A percentile compares a stretch with the other conserved stretches of the same genome.
Conservation (phyloP, 2,113 vertebrate species). For the Lamprotornis superbus region DNA sequence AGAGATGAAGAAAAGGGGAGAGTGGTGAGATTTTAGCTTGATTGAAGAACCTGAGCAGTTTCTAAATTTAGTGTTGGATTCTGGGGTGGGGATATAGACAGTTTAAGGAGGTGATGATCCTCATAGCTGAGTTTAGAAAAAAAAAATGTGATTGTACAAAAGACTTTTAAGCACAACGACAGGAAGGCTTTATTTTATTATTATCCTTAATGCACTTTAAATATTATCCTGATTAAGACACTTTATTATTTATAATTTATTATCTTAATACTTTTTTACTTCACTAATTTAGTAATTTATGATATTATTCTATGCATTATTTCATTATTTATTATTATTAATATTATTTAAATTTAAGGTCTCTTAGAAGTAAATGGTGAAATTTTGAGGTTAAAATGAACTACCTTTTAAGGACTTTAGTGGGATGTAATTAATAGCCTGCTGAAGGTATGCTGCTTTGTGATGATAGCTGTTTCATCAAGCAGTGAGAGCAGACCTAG, state of each 20-base stretch:
- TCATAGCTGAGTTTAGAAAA: not conserved
- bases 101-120: not conserved
- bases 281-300: not conserved
- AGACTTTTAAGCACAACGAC: not conserved
- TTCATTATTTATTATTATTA: not conserved
- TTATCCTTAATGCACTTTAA: not conserved
- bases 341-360: not conserved
- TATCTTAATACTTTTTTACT: not conserved
- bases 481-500: not conserved
- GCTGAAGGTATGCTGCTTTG: slow-evolving; percentile 36
- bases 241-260: not conserved
- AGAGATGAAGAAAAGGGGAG: not conserved
- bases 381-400: slow-evolving; percentile 39
- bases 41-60: not conserved
- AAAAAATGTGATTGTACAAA: not conserved
- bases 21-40: not conserved
- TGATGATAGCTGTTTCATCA: slow-evolving; percentile 35
- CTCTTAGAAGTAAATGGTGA: not conserved
- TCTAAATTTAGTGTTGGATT: not conserved
- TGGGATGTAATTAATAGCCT: slow-evolving; percentile 46
- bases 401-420: slow-evolving; percentile 5
- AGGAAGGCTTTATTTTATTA: not conserved
- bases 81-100: not conserved
- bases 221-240: not conserved
- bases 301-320: not conserved